A percentile compares a stretch with the other conserved stretches of the same genome.
Evolutionary conservation across 2,113 vertebrate genomes (phyloP).

Genomic region (Myrmophylax atrothorax): DNA sequence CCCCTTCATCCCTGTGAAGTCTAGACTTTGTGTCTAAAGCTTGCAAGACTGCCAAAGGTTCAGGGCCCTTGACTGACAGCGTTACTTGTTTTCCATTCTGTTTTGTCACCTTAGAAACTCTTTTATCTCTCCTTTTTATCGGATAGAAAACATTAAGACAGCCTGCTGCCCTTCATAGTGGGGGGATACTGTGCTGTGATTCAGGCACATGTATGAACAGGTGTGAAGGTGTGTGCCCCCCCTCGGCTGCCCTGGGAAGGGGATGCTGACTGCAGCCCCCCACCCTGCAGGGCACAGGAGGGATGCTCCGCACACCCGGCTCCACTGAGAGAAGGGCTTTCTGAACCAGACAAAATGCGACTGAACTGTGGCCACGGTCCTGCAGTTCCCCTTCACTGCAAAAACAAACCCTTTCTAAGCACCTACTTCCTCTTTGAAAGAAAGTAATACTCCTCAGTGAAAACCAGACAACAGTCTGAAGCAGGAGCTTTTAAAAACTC

Average conservation of each 20-base stretch:
- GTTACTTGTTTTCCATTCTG: fast-evolving
- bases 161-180: not conserved
- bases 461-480: not conserved
- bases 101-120: not conserved
- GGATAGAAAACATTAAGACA: fast-evolving
- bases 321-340: fast-evolving
- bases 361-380: not conserved
- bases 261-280: not conserved
- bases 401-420: not conserved
- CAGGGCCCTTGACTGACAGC: too few relatives aligned
- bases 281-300: fast-evolving
- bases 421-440: not conserved
- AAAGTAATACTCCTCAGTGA: not conserved
- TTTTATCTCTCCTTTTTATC: not conserved
- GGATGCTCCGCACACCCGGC: not conserved
- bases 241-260: fast-evolving
- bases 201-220: fast-evolving
- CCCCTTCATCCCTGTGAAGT: not conserved
- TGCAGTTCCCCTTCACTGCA: not conserved
- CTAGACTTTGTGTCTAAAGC: not conserved
- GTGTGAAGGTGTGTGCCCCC: fast-evolving
- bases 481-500: not conserved
- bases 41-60: not conserved
- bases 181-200: fast-evolving
- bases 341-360: not conserved